phyloP scores from a whole-genome alignment of 2,113 vertebrate species.

The human (Homo sapiens) region GRCh38 chr2:165574501-165575000 shows the following conservation, averaged over 20 bases:
- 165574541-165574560: background rate
- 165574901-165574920: background rate
- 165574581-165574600: slow-evolving; percentile 24
- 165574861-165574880: background rate
- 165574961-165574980: slow-evolving; percentile 32
- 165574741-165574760: slow-evolving; percentile 17
- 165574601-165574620: slow-evolving; percentile 32
- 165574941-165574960: slow-evolving; percentile 13
- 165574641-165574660: background rate
- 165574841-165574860: slow-evolving; percentile 72
- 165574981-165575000: background rate
- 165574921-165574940: background rate
- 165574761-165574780: slow-evolving; percentile 38
- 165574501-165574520: slow-evolving; percentile 26
- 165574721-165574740: background rate
- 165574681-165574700: slow-evolving; percentile 39
- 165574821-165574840: slow-evolving; percentile 53
- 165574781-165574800: background rate
- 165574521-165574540: background rate
- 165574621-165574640: slow-evolving; percentile 39
- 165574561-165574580: background rate
- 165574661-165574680: background rate
- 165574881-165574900: slow-evolving; percentile 48
- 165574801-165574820: slow-evolving; percentile 23
- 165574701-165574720: background rate